A percentile compares a stretch with the other conserved stretches of the same genome.
Conservation (phyloP, 2,888 invertebrate species). For the Idaea straminata region DNA sequence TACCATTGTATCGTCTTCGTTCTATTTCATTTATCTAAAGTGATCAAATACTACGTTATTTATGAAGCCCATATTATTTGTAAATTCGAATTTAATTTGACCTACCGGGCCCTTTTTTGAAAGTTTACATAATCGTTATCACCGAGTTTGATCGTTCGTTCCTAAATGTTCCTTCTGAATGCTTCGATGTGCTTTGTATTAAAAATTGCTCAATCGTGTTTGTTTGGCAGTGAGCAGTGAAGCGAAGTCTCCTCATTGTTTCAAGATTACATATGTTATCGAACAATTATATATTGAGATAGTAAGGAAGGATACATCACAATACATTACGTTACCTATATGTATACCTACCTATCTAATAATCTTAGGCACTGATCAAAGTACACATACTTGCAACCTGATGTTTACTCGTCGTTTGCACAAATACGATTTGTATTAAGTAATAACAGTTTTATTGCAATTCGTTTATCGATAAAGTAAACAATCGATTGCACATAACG, state of each 20-base stretch:
- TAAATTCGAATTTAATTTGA: constrained; percentile 13
- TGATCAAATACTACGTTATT: constrained; percentile 8
- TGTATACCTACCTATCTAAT: constrained; percentile 60
- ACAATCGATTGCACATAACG: constrained; percentile 49
- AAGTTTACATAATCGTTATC: constrained; percentile 63
- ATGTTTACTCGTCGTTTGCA: constrained; percentile 44
- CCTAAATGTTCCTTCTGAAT: constrained; percentile 66
- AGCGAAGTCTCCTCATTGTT: constrained; percentile 40
- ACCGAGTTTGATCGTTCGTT: constrained; percentile 65
- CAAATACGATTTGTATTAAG: constrained; percentile 39
- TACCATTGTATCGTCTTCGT: neutral
- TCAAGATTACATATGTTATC: constrained; percentile 21
- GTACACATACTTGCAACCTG: constrained; percentile 16
- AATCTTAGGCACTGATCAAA: constrained; percentile 39
- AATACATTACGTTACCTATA: constrained; percentile 47
- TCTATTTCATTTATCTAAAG: neutral
- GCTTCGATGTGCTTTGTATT: constrained; percentile 62
- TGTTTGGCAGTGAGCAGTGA: constrained; percentile 56
- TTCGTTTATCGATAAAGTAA: constrained; percentile 18
- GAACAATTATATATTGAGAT: constrained; percentile 8
- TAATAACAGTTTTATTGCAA: constrained; percentile 23
- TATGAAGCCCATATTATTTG: constrained; percentile 12
- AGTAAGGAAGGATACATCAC: constrained; percentile 18
- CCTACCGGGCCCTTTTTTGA: constrained; percentile 42
- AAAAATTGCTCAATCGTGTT: constrained; percentile 72